phyloP scores from a whole-genome alignment of 1,140 invertebrate genomes.

The Zelostemma sp. region DNA sequence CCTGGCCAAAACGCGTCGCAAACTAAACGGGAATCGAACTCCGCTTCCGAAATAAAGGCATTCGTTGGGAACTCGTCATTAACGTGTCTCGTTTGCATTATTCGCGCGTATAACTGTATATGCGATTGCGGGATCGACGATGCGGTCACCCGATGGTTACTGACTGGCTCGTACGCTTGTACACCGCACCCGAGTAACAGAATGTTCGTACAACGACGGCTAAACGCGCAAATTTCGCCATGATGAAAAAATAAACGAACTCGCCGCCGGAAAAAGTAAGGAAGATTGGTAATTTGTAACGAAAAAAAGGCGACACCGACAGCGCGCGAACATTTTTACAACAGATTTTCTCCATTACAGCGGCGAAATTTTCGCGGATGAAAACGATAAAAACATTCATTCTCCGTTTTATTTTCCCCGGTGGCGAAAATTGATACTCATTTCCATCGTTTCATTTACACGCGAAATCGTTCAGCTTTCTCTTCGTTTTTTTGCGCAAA shows the following conservation, averaged over 20 bases:
- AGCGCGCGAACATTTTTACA: background rate
- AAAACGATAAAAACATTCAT: background rate
- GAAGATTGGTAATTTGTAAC: slow-evolving; percentile 2
- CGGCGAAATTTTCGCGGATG: too few species aligned
- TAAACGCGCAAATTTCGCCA: background rate
- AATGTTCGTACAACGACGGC: background rate
- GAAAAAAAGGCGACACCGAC: background rate
- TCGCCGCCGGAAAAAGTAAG: background rate
- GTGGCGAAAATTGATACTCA: background rate
- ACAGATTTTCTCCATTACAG: background rate
- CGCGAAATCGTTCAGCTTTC: background rate
- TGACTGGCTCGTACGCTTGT: slow-evolving; percentile 23
- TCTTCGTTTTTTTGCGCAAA: background rate
- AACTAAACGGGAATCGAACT: slow-evolving; percentile 34
- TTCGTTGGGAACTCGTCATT: slow-evolving; percentile 42
- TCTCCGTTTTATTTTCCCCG: background rate
- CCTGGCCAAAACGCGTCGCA: slow-evolving; percentile 3
- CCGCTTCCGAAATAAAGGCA: slow-evolving; percentile 26
- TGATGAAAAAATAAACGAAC: background rate
- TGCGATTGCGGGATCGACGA: slow-evolving; percentile 22
- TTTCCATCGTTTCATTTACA: background rate
- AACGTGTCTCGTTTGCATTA: slow-evolving; percentile 46
- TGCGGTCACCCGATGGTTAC: slow-evolving; percentile 25
- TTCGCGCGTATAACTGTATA: slow-evolving; percentile 27
- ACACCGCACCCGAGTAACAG: slow-evolving; percentile 1